Conservation (phyloP, 2,888 invertebrate species). For the Dasypogon diadema region DNA sequence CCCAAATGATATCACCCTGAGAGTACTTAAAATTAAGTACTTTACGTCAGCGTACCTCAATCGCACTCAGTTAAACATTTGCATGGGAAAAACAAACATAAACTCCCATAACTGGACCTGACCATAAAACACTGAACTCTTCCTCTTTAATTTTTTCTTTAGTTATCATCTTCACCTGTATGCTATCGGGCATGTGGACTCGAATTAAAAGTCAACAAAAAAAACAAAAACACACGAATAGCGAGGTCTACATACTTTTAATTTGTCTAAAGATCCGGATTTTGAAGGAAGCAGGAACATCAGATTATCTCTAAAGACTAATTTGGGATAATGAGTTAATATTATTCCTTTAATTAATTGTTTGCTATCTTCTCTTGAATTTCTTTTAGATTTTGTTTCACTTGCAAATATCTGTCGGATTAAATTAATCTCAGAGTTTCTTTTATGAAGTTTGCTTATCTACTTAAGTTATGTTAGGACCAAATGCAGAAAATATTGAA, state of each 20-base stretch:
- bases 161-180: slow-evolving; percentile 38
- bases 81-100: slow-evolving; percentile 53
- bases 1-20: not conserved
- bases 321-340: slow-evolving; percentile 21
- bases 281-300: slow-evolving; percentile 32
- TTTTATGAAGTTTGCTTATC: slow-evolving; percentile 21
- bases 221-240: not conserved
- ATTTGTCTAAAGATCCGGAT: slow-evolving; percentile 25
- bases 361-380: not conserved
- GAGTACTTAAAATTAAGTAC: not conserved
- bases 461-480: not conserved
- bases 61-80: slow-evolving; percentile 26
- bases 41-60: not conserved
- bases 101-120: slow-evolving; percentile 52
- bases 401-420: not conserved
- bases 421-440: not conserved
- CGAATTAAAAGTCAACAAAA: not conserved
- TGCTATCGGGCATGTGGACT: slow-evolving; percentile 24
- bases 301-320: slow-evolving; percentile 20
- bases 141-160: slow-evolving; percentile 41
- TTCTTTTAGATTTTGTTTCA: slow-evolving; percentile 23
- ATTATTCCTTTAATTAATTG: slow-evolving; percentile 35
- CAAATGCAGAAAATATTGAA: not conserved
- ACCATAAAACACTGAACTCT: slow-evolving; percentile 46
- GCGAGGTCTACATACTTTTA: not conserved